phyloP scores from a whole-genome alignment of 2,113 vertebrate genomes.

The Seriola quinqueradiata region DNA sequence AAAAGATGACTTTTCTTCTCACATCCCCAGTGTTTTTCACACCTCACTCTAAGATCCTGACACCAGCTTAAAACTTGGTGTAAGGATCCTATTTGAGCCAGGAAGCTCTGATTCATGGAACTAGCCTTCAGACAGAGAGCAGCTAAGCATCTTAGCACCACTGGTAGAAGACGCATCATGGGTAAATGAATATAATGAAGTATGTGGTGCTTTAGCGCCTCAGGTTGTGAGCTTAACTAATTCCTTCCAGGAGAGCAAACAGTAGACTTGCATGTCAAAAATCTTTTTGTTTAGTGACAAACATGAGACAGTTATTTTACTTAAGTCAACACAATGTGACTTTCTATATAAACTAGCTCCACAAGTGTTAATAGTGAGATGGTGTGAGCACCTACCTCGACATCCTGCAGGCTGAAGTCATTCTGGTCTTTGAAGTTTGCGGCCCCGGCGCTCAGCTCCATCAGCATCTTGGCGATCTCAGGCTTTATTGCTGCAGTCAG shows the following conservation, averaged over 20 bases:
- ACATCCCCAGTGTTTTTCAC: slow-evolving; percentile 74
- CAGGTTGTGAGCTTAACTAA: slow-evolving; percentile 9
- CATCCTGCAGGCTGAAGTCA: slow-evolving; percentile 98
- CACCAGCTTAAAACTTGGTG: slow-evolving; percentile 63
- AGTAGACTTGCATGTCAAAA: slow-evolving; percentile 8
- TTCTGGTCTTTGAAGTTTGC: slow-evolving; percentile 98
- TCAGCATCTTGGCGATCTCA: slow-evolving; percentile 99
- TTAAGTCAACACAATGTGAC: slow-evolving; percentile 22
- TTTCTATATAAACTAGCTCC: neutral
- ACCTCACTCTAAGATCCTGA: slow-evolving; percentile 69
- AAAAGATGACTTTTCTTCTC: slow-evolving; percentile 69
- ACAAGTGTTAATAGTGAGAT: neutral
- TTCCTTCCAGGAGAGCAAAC: slow-evolving; percentile 29
- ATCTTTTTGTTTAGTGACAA: slow-evolving; percentile 6
- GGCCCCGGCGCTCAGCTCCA: slow-evolving; percentile 97
- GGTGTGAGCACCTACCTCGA: slow-evolving; percentile 87
- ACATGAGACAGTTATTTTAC: slow-evolving; percentile 13
- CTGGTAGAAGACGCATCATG: slow-evolving; percentile 36
- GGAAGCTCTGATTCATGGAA: slow-evolving; percentile 71
- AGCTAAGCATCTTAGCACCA: slow-evolving; percentile 60
- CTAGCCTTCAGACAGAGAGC: slow-evolving; percentile 39
- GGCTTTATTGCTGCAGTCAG: slow-evolving; percentile 99
- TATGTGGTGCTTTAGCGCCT: neutral
- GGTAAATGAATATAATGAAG: slow-evolving; percentile 39
- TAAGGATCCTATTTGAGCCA: slow-evolving; percentile 54